phyloP scores from a whole-genome alignment of 2,797 vertebrate species.

The Sitta carolinensis region DNA sequence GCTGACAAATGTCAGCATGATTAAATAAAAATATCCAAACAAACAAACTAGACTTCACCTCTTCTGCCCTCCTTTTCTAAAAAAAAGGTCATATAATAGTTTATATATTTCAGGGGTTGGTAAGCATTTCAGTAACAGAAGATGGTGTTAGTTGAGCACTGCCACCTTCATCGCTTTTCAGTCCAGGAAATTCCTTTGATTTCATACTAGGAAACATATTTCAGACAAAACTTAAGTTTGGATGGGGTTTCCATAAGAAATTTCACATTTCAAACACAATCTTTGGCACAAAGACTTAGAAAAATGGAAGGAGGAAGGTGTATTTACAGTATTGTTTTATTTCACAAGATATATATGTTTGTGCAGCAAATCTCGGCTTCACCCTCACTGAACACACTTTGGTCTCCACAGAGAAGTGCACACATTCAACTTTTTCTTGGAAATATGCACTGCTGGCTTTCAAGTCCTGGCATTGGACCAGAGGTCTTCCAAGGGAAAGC shows the following conservation, averaged over 20 bases:
- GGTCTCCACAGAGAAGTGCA: background rate
- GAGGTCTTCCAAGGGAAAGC: background rate
- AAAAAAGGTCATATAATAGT: background rate
- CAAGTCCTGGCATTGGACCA: background rate
- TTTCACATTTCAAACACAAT: background rate
- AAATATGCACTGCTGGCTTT: background rate
- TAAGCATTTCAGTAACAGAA: background rate
- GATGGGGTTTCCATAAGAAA: background rate
- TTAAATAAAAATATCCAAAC: background rate
- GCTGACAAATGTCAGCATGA: background rate
- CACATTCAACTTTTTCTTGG: background rate
- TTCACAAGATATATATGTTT: background rate
- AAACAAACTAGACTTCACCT: background rate
- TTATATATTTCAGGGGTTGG: background rate
- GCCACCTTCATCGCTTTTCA: background rate
- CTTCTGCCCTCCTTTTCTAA: background rate
- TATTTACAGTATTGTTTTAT: background rate
- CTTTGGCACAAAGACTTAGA: background rate
- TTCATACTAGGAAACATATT: background rate
- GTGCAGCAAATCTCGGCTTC: background rate
- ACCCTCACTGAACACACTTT: background rate
- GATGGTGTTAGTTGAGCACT: background rate
- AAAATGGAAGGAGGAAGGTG: background rate
- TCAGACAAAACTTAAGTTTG: background rate
- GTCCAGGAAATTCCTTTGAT: background rate